Evolutionary conservation across 2,113 vertebrate species (phyloP), one percentile per base, ranked within the genome.

Genomic region (Marmota flaviventris): DNA sequence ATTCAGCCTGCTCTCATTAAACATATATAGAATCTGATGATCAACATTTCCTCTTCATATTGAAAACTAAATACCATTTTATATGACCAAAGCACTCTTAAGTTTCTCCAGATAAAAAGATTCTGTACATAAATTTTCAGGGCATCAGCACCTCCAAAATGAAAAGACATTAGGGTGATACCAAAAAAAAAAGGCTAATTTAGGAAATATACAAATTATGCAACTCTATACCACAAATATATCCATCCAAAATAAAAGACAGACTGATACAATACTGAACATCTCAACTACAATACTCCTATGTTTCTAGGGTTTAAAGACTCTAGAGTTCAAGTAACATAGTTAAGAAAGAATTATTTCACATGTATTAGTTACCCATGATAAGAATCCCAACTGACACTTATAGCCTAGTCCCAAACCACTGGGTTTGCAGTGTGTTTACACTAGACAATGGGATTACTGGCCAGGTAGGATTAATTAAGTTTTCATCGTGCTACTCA

Each of bases 1-100:
- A 16, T 85, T 97, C 4, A 58, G 22, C 58, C 42, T 90, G 89
- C 14, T 85, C 65, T 96, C 73, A 70, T 89, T 69, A 83, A 81
- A 27, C 32, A 69, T 27, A 34, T 56, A 94, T 3, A 69, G 32
- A 78, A 70, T 85, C 69, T 82, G 18, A 89, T 84, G 72, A 65
- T 72, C 10, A 92, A 78, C 24, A 65, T 93, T 81, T 76, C 29
- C 4, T 72, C 58, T 87, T 75, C 10, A 2, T 34, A 81, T 56
- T 6, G 24, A 93, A 91, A 86, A 89, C 29, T 72, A 78, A 86
- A 2, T n/a, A 89, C 42, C 56, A 77, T 91, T 87, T 69, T 10
- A 8, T 11, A 72, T 24, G 22, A 84, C 70, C 29, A 45, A 78
- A 82, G 6, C 25, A 77, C 76, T 69, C 14, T 45, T 12, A 53